Percentiles rank a stretch among this genome's conserved stretches.
Evolutionary conservation across 2,888 invertebrate genomes (phyloP).

Genomic region (Ganaspis brasiliensis): DNA sequence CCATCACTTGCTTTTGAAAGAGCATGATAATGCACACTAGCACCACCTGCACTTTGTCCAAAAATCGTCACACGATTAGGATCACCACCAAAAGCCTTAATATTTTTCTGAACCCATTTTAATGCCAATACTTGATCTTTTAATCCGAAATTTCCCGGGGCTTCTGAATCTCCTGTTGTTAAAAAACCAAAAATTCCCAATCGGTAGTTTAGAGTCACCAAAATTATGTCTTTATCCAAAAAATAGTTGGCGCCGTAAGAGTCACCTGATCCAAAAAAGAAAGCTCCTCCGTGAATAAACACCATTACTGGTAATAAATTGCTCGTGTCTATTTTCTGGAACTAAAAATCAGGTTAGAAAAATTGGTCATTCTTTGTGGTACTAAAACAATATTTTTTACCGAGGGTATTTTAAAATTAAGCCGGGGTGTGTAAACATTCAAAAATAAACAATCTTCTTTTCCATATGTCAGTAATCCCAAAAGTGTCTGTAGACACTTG

Average conservation of each 20-base stretch:
- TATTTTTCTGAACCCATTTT: no score
- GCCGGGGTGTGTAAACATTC: slow-evolving; percentile 55
- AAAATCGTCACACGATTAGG: no score
- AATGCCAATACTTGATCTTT: no score
- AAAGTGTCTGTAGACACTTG: slow-evolving; percentile 43
- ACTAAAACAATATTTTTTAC: no score
- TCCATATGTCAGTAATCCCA: not conserved
- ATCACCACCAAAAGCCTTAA: no score
- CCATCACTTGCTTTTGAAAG: slow-evolving; percentile 39
- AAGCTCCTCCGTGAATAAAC: slow-evolving; percentile 10
- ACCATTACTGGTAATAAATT: not conserved
- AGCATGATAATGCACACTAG: slow-evolving; percentile 51
- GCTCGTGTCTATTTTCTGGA: slow-evolving; percentile 12
- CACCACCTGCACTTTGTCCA: no score
- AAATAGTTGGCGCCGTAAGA: no score
- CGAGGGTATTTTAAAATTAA: not conserved
- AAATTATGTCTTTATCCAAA: no score
- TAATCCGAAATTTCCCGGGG: slow-evolving; percentile 57
- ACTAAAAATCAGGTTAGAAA: no score
- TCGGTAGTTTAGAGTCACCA: no score
- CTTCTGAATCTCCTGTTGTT: slow-evolving; percentile 57
- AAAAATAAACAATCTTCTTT: slow-evolving; percentile 46
- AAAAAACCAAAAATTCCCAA: no score
- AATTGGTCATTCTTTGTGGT: no score
- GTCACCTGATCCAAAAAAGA: not conserved